phyloP scores from a whole-genome alignment of 2,797 vertebrate genomes.

The Phoeniculus purpureus region DNA sequence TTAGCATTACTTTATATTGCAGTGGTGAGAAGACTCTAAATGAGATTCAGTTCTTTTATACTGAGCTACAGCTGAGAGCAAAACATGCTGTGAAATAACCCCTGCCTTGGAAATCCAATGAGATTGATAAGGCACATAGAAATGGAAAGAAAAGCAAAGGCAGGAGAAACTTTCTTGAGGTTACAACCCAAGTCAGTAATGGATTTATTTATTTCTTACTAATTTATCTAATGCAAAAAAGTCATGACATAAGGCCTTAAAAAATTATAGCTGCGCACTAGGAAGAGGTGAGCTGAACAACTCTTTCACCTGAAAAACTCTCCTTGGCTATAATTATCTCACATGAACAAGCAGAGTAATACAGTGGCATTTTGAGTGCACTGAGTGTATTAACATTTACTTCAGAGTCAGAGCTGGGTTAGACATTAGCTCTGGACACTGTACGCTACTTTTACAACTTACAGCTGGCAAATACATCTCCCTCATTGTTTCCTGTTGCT shows the following conservation, averaged over 20 bases:
- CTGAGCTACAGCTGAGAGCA: neutral
- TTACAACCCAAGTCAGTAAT: neutral
- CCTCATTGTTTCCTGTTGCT: neutral
- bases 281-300: neutral
- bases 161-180: neutral
- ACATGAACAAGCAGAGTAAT: neutral
- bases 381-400: neutral
- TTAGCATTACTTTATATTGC: neutral
- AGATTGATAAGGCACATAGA: neutral
- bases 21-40: neutral
- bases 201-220: neutral
- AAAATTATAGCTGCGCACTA: neutral
- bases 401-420: neutral
- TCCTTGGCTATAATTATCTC: neutral
- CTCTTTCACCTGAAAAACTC: neutral
- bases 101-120: neutral
- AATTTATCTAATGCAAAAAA: neutral
- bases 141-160: neutral
- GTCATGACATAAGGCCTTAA: neutral
- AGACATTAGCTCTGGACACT: neutral
- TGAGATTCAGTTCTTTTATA: constrained; percentile 4
- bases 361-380: neutral
- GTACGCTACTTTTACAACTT: neutral
- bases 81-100: neutral
- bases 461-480: neutral